A percentile compares a stretch with the other conserved stretches of the same genome.
Conservation (phyloP, 2,888 invertebrate genomes). For the Tanaodytes sp. region DNA sequence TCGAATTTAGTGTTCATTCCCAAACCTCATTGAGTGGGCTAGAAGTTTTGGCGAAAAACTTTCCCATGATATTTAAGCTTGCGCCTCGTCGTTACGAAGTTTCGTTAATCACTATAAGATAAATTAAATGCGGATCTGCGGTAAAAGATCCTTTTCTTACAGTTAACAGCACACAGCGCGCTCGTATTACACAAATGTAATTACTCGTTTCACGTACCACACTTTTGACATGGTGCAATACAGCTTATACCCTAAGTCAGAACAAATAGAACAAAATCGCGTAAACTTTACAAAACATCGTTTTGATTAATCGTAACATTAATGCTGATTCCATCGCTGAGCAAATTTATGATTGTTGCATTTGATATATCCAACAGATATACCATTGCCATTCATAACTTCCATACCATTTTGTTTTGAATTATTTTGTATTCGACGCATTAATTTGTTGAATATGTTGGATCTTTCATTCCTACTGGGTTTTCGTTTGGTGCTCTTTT, state of each 20-base stretch:
- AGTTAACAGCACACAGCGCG: constrained; percentile 56
- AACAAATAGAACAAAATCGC: constrained; percentile 37
- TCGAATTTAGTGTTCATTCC: constrained; percentile 24
- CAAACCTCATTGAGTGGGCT: constrained; percentile 32
- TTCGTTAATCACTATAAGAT: constrained; percentile 50
- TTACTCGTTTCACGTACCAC: constrained; percentile 69
- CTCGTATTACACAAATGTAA: constrained; percentile 70
- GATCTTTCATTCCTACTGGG: no score
- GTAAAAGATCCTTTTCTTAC: constrained; percentile 31
- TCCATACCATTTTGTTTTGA: constrained; percentile 28
- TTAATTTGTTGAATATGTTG: no score
- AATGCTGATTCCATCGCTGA: constrained; percentile 2
- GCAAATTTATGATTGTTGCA: background rate
- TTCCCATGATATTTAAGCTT: constrained; percentile 48
- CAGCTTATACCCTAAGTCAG: constrained; percentile 59
- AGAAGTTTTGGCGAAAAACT: constrained; percentile 34
- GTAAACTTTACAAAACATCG: constrained; percentile 1
- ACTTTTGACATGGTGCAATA: constrained; percentile 66
- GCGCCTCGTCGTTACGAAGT: constrained; percentile 46
- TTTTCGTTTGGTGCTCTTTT: constrained; percentile 33
- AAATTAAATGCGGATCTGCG: constrained; percentile 51
- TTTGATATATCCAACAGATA: background rate
- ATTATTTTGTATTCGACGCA: no score
- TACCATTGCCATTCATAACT: constrained; percentile 13
- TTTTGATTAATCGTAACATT: constrained; percentile 33